phyloP scores from a whole-genome alignment of 2,888 invertebrate species.

The Choristoneura rosaceana region DNA sequence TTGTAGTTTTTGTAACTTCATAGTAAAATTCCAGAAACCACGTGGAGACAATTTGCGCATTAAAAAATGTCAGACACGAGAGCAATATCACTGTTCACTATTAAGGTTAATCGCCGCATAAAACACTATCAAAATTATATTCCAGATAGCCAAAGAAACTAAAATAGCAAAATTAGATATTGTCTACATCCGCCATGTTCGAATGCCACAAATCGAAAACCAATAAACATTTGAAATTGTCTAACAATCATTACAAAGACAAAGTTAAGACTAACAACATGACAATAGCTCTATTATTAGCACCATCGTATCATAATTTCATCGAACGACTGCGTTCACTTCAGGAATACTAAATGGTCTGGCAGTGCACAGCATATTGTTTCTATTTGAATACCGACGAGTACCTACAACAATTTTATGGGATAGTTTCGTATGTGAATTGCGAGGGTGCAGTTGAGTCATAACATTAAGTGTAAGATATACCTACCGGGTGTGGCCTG shows the following conservation, averaged over 20 bases:
- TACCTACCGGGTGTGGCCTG: too few species aligned
- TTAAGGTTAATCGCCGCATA: too few species aligned
- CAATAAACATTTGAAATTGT: not conserved
- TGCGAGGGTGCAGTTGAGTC: slow-evolving; percentile 20
- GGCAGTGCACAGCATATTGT: slow-evolving; percentile 31
- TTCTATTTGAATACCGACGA: slow-evolving; percentile 24
- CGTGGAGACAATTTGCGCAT: too few species aligned
- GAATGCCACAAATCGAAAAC: too few species aligned
- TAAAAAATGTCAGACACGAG: too few species aligned
- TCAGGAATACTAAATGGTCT: slow-evolving; percentile 52
- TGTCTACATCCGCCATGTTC: too few species aligned
- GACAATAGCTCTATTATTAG: slow-evolving; percentile 61
- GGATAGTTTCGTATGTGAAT: slow-evolving; percentile 38
- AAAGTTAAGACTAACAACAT: slow-evolving; percentile 39
- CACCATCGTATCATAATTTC: slow-evolving; percentile 61
- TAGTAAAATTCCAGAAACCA: too few species aligned
- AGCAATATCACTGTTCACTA: too few species aligned
- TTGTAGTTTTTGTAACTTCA: too few species aligned
- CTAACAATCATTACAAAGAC: slow-evolving; percentile 8
- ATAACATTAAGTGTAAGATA: not conserved
- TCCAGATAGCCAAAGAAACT: too few species aligned
- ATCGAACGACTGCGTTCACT: slow-evolving; percentile 51
- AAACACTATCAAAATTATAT: too few species aligned
- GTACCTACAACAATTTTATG: slow-evolving; percentile 41
- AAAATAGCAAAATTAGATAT: too few species aligned